A percentile compares a stretch with the other conserved stretches of the same genome.
These are phyloP conservation scores for Syrrhaptes paradoxus DNA, from an alignment of 2,113 vertebrate genomes.

Conservation along the genomic window DNA sequence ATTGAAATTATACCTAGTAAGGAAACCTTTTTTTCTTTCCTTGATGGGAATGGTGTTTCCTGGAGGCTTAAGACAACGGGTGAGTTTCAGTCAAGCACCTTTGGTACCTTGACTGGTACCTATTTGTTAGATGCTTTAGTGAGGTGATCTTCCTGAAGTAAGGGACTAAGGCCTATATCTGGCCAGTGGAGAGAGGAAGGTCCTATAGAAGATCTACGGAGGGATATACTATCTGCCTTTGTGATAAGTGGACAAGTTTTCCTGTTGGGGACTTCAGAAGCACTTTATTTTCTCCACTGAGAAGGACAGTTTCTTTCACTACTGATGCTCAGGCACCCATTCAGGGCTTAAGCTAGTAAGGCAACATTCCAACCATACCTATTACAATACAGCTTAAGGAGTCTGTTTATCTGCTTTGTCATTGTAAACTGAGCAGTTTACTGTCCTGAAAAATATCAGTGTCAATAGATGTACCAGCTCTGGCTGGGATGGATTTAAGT, in stretches of 20 bases:
- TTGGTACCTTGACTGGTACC: background rate
- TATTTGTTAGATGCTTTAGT: background rate
- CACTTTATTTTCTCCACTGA: background rate
- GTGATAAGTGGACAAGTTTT: background rate
- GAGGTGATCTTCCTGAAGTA: background rate
- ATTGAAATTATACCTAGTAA: background rate
- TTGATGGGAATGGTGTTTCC: background rate
- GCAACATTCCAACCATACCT: background rate
- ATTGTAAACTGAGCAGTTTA: background rate
- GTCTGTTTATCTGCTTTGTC: background rate
- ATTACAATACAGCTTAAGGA: background rate
- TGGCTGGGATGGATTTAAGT: background rate
- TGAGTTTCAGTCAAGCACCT: background rate
- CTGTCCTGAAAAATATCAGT: background rate
- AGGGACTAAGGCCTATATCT: background rate
- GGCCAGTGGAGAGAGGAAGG: background rate
- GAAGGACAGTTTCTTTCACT: background rate
- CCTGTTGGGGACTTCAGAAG: background rate
- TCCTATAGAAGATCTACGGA: background rate
- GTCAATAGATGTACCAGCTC: background rate
- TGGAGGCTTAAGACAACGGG: background rate
- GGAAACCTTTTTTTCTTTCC: background rate
- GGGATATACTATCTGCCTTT: background rate
- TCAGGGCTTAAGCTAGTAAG: background rate
- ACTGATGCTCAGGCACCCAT: background rate